phyloP scores from a whole-genome alignment of 2,888 invertebrate species.

The Phanerotoma sp. region DNA sequence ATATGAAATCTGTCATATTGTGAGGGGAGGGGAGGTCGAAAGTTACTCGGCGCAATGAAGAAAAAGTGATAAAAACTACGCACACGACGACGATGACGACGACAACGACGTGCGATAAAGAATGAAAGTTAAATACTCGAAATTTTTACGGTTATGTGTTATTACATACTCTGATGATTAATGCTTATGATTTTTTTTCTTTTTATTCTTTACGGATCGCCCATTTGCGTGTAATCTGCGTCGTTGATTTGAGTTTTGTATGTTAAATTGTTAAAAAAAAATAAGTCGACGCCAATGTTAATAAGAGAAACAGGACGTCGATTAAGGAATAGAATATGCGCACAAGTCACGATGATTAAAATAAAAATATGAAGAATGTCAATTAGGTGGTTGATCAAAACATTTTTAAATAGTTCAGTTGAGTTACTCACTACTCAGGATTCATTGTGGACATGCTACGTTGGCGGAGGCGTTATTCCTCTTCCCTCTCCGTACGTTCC shows the following conservation, averaged over 20 bases:
- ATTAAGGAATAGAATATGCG: background rate
- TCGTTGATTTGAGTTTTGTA: slow-evolving; percentile 6
- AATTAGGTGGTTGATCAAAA: too few relatives aligned
- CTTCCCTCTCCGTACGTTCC: slow-evolving; percentile 19
- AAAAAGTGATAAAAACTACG: background rate
- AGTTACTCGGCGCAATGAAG: slow-evolving; percentile 1
- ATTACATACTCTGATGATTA: too few relatives aligned
- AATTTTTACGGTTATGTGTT: too few relatives aligned
- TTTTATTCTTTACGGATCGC: slow-evolving; percentile 12
- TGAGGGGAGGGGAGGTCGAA: slow-evolving; percentile 4
- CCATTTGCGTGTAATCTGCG: slow-evolving; percentile 14
- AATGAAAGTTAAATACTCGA: background rate
- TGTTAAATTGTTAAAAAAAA: too few relatives aligned
- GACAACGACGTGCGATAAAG: background rate
- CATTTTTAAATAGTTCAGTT: too few relatives aligned
- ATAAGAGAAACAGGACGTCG: background rate
- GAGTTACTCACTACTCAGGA: slow-evolving; percentile 60
- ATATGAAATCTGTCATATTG: slow-evolving; percentile 14
- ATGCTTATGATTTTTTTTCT: too few relatives aligned
- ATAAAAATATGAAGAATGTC: slow-evolving; percentile 26
- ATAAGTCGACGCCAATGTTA: background rate
- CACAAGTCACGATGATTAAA: slow-evolving; percentile 33
- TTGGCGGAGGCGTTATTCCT: slow-evolving; percentile 31
- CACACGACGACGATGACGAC: background rate
- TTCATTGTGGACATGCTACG: slow-evolving; percentile 59